Percentiles rank a stretch among this genome's conserved stretches.
Conservation (phyloP, 2,797 vertebrate genomes). For the Pipistrellus pipistrellus region DNA sequence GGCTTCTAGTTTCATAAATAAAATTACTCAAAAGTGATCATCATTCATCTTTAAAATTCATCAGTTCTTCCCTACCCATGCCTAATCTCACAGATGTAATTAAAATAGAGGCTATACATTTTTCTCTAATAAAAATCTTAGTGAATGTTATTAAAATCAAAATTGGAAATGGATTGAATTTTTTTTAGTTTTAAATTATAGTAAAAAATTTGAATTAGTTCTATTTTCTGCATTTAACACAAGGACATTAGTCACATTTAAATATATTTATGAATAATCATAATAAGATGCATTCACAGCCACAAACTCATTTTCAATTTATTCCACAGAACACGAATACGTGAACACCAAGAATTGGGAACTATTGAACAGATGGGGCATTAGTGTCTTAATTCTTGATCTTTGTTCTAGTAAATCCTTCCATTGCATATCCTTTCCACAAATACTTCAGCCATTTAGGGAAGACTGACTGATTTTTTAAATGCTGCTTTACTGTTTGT, state of each 20-base stretch:
- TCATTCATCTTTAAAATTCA: not conserved
- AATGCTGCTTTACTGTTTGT: slow-evolving; percentile 68
- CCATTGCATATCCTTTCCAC: slow-evolving; percentile 93
- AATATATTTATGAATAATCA: slow-evolving; percentile 55
- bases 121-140: not conserved
- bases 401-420: slow-evolving; percentile 91
- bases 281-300: slow-evolving; percentile 61
- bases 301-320: slow-evolving; percentile 78
- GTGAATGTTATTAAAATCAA: not conserved
- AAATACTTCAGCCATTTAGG: slow-evolving; percentile 90
- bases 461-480: slow-evolving; percentile 72
- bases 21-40: slow-evolving; percentile 8
- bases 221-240: slow-evolving; percentile 32
- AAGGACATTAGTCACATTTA: slow-evolving; percentile 57
- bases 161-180: slow-evolving; percentile 1
- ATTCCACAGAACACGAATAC: slow-evolving; percentile 72
- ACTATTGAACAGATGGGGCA: slow-evolving; percentile 93
- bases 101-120: not conserved
- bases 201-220: not conserved
- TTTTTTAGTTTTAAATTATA: slow-evolving; percentile 41
- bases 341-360: slow-evolving; percentile 84
- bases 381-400: slow-evolving; percentile 91
- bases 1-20: slow-evolving; percentile 21
- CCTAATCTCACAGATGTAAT: not conserved
- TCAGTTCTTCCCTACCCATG: not conserved